Conservation (phyloP, 2,888 invertebrate genomes). For the Galerucella nymphaeae region DNA sequence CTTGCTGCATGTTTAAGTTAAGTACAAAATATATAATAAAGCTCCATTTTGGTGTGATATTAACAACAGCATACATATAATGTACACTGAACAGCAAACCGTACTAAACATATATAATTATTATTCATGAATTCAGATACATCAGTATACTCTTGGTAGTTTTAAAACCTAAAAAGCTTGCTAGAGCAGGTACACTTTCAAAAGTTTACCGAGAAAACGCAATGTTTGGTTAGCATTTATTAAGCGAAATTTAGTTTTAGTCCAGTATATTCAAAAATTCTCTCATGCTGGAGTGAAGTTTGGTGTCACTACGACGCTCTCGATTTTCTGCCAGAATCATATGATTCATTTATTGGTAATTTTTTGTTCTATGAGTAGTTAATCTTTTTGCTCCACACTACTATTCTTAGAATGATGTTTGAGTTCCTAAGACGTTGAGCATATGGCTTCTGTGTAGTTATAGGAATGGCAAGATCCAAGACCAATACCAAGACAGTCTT, state of each 20-base stretch:
- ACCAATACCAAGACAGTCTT: too few species aligned
- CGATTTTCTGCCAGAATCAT: too few species aligned
- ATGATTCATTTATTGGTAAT: too few species aligned
- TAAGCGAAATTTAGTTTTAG: background rate
- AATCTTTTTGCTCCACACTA: too few species aligned
- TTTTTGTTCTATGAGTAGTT: too few species aligned
- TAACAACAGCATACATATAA: background rate
- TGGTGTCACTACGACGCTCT: too few species aligned
- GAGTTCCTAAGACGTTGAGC: too few species aligned
- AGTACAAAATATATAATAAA: background rate
- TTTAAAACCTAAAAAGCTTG: background rate
- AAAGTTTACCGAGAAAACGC: background rate
- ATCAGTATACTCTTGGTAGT: slow-evolving; percentile 6
- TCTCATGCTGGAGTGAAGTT: too few species aligned
- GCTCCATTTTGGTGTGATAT: background rate
- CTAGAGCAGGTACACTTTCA: slow-evolving; percentile 1
- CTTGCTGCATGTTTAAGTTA: background rate
- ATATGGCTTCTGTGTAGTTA: too few species aligned
- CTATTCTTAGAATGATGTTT: too few species aligned
- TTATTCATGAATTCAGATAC: slow-evolving; percentile 11
- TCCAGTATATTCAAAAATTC: background rate
- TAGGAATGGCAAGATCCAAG: too few species aligned
- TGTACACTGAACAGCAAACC: background rate
- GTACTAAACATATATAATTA: slow-evolving; percentile 4
- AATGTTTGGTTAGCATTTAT: background rate